Evolutionary conservation across 2,888 invertebrate species (phyloP), one percentile per base, ranked within the genome.

Genomic region (Petrolisthes cinctipes): DNA sequence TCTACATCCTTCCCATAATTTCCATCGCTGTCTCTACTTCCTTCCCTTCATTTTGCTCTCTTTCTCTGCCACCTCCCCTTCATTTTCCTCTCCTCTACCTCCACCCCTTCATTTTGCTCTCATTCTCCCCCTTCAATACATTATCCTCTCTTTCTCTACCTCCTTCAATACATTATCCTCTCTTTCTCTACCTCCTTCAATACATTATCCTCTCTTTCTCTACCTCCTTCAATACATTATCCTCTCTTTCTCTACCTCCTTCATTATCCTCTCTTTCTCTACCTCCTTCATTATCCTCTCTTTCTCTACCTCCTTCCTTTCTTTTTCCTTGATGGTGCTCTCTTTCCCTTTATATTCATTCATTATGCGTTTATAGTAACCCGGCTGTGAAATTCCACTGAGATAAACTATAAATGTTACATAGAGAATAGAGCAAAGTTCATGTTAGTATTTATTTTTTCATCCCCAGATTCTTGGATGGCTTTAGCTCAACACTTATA

Each of bases 221-320:
- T 20, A 5, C 6, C 66, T 78, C 51, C 3, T 37, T 6, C 51
- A 20, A 7, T 23, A 4, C 0, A 9, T 66, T 23, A 14, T 51
- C 14, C 66, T 68, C 68, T 68, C 81, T 61, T 61, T n/a, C 81
- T 61, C 61, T 61, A 23, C n/a, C 68, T 71, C 57, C 37, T 66
- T 71, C 53, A 37, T 68, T 37, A 20, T 61, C 23, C 61, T 79
- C 53, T 66, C 82, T 51, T 9, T 11, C 76, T 82, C 51, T 82
- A 51, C 20, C 71, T 37, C 82, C 20, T 23, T 20, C 54, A 37
- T 68, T 54, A 51, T 66, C 7, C 23, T 14, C 66, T 66, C 82
- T 82, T 66, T 23, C 68, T 82, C 66, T 66, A 61, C 68, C 66
- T 78, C 51, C 23, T 78, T 53, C 14, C n/a, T 6, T 78, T 78